A percentile compares a stretch with the other conserved stretches of the same genome.
These are phyloP conservation scores for Hyposoter dolosus DNA, from an alignment of 2,888 invertebrate species.

Conservation along the genomic window DNA sequence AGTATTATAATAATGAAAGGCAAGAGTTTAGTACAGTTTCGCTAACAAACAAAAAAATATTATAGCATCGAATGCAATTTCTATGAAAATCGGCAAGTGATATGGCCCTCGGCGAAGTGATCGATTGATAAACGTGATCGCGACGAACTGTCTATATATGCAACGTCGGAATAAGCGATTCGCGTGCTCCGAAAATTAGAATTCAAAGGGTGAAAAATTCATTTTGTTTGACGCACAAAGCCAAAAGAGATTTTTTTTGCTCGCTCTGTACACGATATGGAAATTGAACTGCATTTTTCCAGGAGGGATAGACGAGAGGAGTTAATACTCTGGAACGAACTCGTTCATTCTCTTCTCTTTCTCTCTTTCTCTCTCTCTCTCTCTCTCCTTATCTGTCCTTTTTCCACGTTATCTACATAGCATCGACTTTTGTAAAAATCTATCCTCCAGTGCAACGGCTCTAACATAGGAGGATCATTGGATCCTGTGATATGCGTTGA, in stretches of 20 bases:
- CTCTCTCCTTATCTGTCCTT: not conserved
- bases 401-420: constrained; percentile 5
- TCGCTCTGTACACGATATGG: constrained; percentile 15
- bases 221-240: constrained; percentile 36
- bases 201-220: constrained; percentile 39
- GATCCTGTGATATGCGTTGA: constrained; percentile 59
- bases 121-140: constrained; percentile 25
- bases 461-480: constrained; percentile 58
- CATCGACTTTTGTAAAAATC: constrained; percentile 31
- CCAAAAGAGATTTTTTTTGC: constrained; percentile 30
- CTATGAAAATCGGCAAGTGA: not conserved
- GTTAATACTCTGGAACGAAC: constrained; percentile 54
- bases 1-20: not conserved
- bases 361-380: not conserved
- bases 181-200: not conserved
- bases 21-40: not conserved
- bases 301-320: constrained; percentile 31
- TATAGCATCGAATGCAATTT: not conserved
- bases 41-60: not conserved
- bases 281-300: constrained; percentile 55
- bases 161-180: constrained; percentile 19
- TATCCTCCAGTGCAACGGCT: constrained; percentile 36
- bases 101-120: not conserved
- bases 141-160: not conserved
- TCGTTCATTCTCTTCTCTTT: constrained; percentile 10